Evolutionary conservation across 2,113 vertebrate species (phyloP).

Genomic region (Tor tambroides): DNA sequence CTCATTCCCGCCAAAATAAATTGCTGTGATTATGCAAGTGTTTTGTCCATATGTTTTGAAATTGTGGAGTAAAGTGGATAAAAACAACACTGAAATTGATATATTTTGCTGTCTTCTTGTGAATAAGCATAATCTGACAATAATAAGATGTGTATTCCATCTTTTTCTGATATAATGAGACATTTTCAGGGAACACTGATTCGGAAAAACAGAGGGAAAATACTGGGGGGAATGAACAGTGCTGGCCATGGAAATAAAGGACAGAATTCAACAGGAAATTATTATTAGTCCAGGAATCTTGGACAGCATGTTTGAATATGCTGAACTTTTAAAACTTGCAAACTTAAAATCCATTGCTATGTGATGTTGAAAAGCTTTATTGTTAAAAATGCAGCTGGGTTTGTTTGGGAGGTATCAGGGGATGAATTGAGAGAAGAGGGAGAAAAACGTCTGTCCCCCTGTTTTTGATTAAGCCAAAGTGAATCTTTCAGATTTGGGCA

Average conservation of each 20-base stretch:
- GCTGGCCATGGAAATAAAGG: constrained; percentile 41
- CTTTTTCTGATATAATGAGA: constrained; percentile 20
- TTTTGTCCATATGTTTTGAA: background rate
- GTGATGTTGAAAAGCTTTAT: constrained; percentile 4
- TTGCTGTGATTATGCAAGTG: background rate
- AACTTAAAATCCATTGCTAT: constrained; percentile 35
- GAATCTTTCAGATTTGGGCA: background rate
- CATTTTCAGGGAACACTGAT: constrained; percentile 41
- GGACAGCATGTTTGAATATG: constrained; percentile 15
- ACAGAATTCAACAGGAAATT: constrained; percentile 52
- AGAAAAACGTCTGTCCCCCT: background rate
- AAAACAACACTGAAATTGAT: background rate
- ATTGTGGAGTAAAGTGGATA: background rate
- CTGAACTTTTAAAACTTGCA: constrained; percentile 37
- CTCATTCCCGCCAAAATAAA: background rate
- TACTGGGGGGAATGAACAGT: constrained; percentile 24
- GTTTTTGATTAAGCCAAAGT: constrained; percentile 10
- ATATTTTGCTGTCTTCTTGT: background rate
- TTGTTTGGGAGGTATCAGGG: constrained; percentile 7
- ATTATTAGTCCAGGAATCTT: constrained; percentile 57
- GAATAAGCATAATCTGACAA: background rate
- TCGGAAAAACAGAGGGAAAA: constrained; percentile 19
- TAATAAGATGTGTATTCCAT: background rate
- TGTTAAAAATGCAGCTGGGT: constrained; percentile 3
- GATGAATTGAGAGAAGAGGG: background rate